Percentiles rank a stretch among this genome's conserved stretches.
Conservation (phyloP, 2,113 vertebrate genomes). For the Tauraco erythrolophus region DNA sequence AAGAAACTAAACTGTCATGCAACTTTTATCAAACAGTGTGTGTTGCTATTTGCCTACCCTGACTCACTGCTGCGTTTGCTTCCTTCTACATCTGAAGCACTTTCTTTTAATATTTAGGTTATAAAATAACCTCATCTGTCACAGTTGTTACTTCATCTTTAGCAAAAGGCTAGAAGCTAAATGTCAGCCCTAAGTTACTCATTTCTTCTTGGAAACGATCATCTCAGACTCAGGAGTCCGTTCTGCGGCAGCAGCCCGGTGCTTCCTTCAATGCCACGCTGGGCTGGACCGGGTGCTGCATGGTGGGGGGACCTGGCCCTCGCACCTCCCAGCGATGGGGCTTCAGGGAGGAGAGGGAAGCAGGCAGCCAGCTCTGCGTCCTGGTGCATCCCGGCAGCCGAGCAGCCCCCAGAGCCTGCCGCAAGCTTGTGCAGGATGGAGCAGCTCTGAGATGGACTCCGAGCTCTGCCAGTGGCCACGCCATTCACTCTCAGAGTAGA, state of each 20-base stretch:
- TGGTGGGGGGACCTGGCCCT: not conserved
- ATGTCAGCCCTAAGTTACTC: not conserved
- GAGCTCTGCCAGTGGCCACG: not conserved
- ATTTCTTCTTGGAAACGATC: not conserved
- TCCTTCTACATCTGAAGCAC: not conserved
- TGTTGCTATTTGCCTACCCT: not conserved
- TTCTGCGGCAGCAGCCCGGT: not conserved
- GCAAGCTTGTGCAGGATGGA: not conserved
- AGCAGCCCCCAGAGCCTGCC: not conserved
- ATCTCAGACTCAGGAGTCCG: not conserved
- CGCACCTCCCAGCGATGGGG: accelerated
- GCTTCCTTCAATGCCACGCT: accelerated
- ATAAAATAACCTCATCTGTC: constrained; percentile 4
- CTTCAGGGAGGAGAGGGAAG: not conserved
- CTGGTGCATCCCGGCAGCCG: not conserved
- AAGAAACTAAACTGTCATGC: not conserved
- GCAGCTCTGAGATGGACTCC: not conserved
- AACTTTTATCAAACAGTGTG: not conserved
- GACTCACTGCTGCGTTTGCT: not conserved
- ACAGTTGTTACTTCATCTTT: not conserved
- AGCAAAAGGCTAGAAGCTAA: not conserved
- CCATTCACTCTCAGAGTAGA: accelerated
- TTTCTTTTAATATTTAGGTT: constrained; percentile 23
- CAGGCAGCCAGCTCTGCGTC: not conserved
- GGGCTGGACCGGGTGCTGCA: accelerated